Base-by-base conservation (phyloP, 2,888 invertebrate genomes). In the Dorcus hopei region DNA sequence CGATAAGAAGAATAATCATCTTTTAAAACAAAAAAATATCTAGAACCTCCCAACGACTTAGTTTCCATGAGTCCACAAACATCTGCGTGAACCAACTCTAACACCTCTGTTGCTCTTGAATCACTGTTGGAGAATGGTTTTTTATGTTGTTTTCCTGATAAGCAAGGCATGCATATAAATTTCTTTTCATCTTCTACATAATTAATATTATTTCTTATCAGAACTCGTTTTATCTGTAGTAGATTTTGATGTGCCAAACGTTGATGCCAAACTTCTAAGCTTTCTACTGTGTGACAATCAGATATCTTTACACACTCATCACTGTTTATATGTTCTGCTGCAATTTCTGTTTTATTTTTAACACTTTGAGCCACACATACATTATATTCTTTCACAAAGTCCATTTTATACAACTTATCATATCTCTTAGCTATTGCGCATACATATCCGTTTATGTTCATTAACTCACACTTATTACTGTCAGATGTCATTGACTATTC, bases 1-100 rank as follows among this genome's bases (percentile, higher is more conserved):
- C 69, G 58, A 55, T 62, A 70, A 49, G 65, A 64, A 5, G 66
- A 60, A 42, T 62, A 70, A 54, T 72, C 68, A 56, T 71, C 66
- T 39, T 68, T 70, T 41, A 72, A 71, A n/a, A 57, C 60, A 4
- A 57, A 33, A 59, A 65, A 72, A 50, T 62, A 72, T 48, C 61
- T 58, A 5, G 68, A 50, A 11, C 68, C 70, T 8, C 67, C 70
- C 3, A 65, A n/a, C 0, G 70, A 71, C 48, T 57, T 50, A 5
- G 38, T 56, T 40, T 59, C 41, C 62, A 65, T 63, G 3, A 61
- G 65, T 4, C 61, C 62, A 50, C 61, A 62, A 23, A 65, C 52
- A 42, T 65, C 65, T 1, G 59, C 50, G 26, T 62, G 54, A 23
- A 71, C 64, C 23, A 67, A 48, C 48, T 70, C 67, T 38, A 67